phyloP scores from a whole-genome alignment of 2,797 vertebrate genomes.

The Sebastes cheni region DNA sequence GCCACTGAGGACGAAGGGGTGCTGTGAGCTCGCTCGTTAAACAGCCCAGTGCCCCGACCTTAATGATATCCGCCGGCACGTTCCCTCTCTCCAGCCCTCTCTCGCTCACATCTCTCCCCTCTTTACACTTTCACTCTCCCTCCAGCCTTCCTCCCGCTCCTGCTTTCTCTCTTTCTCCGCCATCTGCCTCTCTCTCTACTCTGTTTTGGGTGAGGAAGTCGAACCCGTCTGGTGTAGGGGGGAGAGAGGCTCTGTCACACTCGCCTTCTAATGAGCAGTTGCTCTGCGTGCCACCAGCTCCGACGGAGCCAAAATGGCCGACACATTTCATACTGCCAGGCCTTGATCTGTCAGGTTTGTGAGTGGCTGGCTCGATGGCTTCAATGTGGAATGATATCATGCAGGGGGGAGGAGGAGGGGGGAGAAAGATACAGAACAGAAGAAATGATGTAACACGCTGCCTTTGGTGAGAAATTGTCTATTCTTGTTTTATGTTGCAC shows the following conservation, averaged over 20 bases:
- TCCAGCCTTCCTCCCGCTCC: constrained; percentile 11
- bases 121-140: constrained; percentile 23
- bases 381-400: constrained; percentile 26
- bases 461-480: constrained; percentile 65
- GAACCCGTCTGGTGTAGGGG: constrained; percentile 28
- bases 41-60: constrained; percentile 53
- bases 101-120: neutral
- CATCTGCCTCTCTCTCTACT: constrained; percentile 40
- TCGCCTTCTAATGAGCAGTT: constrained; percentile 75
- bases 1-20: constrained; percentile 71
- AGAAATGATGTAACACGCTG: constrained; percentile 67
- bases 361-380: constrained; percentile 46
- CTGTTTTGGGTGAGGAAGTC: constrained; percentile 48
- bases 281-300: constrained; percentile 64
- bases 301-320: constrained; percentile 72
- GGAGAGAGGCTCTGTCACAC: constrained; percentile 53
- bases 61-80: constrained; percentile 74
- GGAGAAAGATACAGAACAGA: constrained; percentile 33
- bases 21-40: constrained; percentile 75
- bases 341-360: constrained; percentile 55
- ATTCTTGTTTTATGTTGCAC: constrained; percentile 38
- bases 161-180: neutral
- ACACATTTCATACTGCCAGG: constrained; percentile 62
- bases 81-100: constrained; percentile 17
- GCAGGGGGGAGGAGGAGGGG: neutral